Evolutionary conservation across 2,113 vertebrate species (phyloP), one percentile per base, ranked within the genome.

Genomic region (Ceyx melanurus): DNA sequence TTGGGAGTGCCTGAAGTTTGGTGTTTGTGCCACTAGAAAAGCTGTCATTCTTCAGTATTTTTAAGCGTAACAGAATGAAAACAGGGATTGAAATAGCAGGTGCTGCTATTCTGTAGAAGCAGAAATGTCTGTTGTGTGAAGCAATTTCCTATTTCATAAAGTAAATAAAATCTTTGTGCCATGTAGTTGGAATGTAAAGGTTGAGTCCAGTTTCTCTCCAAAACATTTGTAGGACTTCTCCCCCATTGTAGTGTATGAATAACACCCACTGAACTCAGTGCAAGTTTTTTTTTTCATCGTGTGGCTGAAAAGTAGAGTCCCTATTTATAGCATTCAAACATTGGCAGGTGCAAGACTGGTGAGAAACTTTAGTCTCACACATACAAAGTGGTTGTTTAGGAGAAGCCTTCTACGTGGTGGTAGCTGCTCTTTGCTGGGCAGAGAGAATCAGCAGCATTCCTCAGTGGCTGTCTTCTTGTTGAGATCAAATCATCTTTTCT

Each of bases 311-410:
- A 95, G 87, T 82, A 82, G 90, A 62, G 84, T 57, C 70, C 89
- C 92, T 96, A 95, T 96, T 96, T 96, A 95, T 96, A 96, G 95
- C 95, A 48, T 67, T 91, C 78, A 93, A 64, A 94, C 82, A 87
- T 86, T 95, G 92, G 91, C 95, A 96, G 92, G 95, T 96, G 91
- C 91, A 92, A 97, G 86, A 94, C 93, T 97, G 95, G 97, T 97
- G 97, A 97, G 97, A 97, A 97, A 97, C 96, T 97, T 97, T 48
- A 95, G 97, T 97, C 98, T 98, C 95, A 92, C 98, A 98, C 97
- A 96, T 97, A 94, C 96, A 96, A 96, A 96, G 95, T 97, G 92
- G 96, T 96, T 97, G 95, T 97, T 97, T 94, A 91, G 97, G 92
- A 96, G 95, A 97, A 97, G 92, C 92, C 91, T 96, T 97, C 86